Base-by-base conservation (phyloP, 2,888 invertebrate species). In the Protodeltote pygarga region DNA sequence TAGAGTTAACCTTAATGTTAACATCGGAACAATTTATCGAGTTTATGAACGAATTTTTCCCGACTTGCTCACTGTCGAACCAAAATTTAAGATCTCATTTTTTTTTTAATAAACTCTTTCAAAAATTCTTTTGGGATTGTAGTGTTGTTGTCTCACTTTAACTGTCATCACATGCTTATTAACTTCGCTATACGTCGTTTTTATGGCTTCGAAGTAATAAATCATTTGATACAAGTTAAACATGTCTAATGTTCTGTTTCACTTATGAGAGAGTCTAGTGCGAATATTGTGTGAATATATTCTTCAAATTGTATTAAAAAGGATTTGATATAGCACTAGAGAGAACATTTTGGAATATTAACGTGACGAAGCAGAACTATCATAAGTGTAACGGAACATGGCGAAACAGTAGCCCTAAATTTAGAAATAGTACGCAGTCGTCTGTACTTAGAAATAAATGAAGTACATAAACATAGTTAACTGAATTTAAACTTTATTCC, bases 61-160 rank as follows among this genome's bases (percentile, higher is more conserved):
- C 76, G 69, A 80, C 76, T 88, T 85, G 86, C 86, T 89, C 88
- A 89, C 82, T 84, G 76, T 87, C 73, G 79, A 88, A 90, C 88
- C 87, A 89, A 89, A 86, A 87, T 89, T 87, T 77, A 54, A 83
- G 90, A 92, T 91, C 91, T 90, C 87, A 88, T 87, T 87, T 84
- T 75, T 75, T 71, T 71, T 52, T 42, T 17, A 73, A 74, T 67
- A 61, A 66, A 68, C 65, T 64, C 64, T 48, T n/a, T 69, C 67
- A 58, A 62, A 65, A 55, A 49, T 44, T 48, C 38, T 50, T 54
- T 58, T 37, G 48, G 47, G 28, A 60, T 58, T 49, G 38, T 57
- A 48, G 40, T 62, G 39, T 61, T 60, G 47, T 63, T 55, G 51
- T 60, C 31, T 32, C 42, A 61, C 34, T 65, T 59, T 50, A 60